phyloP scores from a whole-genome alignment of 2,888 invertebrate genomes.

The Xestia c-nigrum region DNA sequence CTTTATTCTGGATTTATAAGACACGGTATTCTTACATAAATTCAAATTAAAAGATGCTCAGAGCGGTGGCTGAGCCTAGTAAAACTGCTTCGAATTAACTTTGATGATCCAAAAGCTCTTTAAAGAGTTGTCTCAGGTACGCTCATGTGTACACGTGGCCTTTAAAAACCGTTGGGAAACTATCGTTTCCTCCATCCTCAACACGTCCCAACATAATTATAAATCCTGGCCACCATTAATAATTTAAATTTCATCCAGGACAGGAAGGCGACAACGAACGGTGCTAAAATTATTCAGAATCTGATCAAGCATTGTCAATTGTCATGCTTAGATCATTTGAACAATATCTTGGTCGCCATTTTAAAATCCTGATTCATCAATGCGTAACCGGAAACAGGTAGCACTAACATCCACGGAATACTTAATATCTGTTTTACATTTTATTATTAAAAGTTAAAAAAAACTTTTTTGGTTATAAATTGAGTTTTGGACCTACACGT shows the following conservation, averaged over 20 bases:
- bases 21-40: not conserved
- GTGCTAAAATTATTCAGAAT: slow-evolving; percentile 63
- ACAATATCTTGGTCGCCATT: slow-evolving; percentile 56
- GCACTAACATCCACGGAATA: slow-evolving; percentile 63
- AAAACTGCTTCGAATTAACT: not conserved
- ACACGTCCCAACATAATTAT: slow-evolving; percentile 29
- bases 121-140: not conserved
- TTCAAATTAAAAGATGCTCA: not conserved
- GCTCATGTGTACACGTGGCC: not conserved
- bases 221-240: slow-evolving; percentile 25
- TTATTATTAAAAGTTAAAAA: slow-evolving; percentile 25
- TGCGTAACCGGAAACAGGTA: slow-evolving; percentile 63
- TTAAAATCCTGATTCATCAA: slow-evolving; percentile 63
- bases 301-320: slow-evolving; percentile 59
- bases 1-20: not conserved
- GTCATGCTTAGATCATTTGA: slow-evolving; percentile 58
- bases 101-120: too few relatives aligned
- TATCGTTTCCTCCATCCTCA: slow-evolving; percentile 15
- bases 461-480: slow-evolving; percentile 24
- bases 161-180: slow-evolving; percentile 18
- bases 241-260: slow-evolving; percentile 44
- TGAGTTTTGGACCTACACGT: slow-evolving; percentile 20
- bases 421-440: slow-evolving; percentile 62
- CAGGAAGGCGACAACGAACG: slow-evolving; percentile 45
- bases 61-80: not conserved